Evolutionary conservation across 1,140 invertebrate species (phyloP).

Genomic region (Dendrolimus kikuchii): DNA sequence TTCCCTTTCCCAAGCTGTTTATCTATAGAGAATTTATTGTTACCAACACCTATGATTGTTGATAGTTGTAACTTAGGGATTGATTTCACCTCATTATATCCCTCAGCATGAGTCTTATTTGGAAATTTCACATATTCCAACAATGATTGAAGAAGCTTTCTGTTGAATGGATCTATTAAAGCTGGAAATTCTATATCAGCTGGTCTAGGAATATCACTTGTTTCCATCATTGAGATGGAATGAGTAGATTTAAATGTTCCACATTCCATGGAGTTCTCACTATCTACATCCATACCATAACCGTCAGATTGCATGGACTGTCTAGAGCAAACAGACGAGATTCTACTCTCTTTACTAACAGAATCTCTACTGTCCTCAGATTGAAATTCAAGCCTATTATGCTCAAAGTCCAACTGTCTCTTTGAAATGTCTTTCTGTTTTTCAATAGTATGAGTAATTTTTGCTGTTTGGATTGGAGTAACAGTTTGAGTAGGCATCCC

Average conservation of each 20-base stretch:
- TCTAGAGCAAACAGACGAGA: slow-evolving; percentile 59
- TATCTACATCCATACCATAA: slow-evolving; percentile 69
- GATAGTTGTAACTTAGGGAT: slow-evolving; percentile 62
- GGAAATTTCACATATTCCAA: slow-evolving; percentile 73
- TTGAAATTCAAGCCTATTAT: slow-evolving; percentile 51
- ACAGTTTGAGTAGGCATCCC: slow-evolving; percentile 55
- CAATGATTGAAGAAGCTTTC: slow-evolving; percentile 67
- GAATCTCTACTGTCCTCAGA: slow-evolving; percentile 69
- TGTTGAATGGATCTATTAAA: slow-evolving; percentile 73
- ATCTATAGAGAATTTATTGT: slow-evolving; percentile 76
- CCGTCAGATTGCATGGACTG: slow-evolving; percentile 64
- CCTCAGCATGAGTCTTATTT: slow-evolving; percentile 69
- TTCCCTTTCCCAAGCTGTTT: slow-evolving; percentile 84
- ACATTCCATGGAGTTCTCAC: slow-evolving; percentile 70
- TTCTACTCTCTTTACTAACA: slow-evolving; percentile 66
- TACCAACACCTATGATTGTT: slow-evolving; percentile 60
- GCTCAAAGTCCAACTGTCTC: slow-evolving; percentile 66
- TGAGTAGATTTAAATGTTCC: slow-evolving; percentile 60
- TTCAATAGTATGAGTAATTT: slow-evolving; percentile 50
- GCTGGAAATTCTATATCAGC: slow-evolving; percentile 65
- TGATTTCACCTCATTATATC: slow-evolving; percentile 56
- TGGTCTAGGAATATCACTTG: slow-evolving; percentile 63
- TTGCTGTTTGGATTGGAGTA: slow-evolving; percentile 58
- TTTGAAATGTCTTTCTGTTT: slow-evolving; percentile 69
- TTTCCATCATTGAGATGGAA: slow-evolving; percentile 64